phyloP scores from a whole-genome alignment of 2,797 vertebrate genomes.

The Intellagama lesueurii region DNA sequence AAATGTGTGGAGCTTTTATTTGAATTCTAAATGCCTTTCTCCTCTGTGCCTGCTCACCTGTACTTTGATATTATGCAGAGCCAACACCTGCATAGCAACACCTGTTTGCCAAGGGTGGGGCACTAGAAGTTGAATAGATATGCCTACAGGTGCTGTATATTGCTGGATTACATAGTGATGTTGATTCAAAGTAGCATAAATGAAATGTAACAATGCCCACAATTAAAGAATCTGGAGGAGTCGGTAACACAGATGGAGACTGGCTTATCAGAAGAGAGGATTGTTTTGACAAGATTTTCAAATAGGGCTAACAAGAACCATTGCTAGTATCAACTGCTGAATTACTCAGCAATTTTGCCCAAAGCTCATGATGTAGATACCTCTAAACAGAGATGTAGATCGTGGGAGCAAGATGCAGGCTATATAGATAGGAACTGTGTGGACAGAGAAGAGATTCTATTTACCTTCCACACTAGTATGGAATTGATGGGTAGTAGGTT shows the following conservation, averaged over 20 bases:
- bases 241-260: neutral
- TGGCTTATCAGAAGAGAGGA: neutral
- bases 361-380: neutral
- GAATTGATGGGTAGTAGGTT: neutral
- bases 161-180: slow-evolving; percentile 41
- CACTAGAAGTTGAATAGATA: slow-evolving; percentile 51
- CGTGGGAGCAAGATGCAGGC: neutral
- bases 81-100: slow-evolving; percentile 68
- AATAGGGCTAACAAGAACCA: neutral
- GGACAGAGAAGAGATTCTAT: too few species aligned
- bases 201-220: neutral
- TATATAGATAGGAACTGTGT: neutral
- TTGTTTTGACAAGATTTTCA: neutral
- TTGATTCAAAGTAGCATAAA: slow-evolving; percentile 42
- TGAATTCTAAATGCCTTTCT: slow-evolving; percentile 42
- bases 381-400: neutral
- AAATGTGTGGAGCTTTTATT: slow-evolving; percentile 44
- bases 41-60: slow-evolving; percentile 28
- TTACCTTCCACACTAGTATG: neutral
- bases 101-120: slow-evolving; percentile 80
- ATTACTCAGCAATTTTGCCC: neutral
- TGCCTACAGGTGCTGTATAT: slow-evolving; percentile 62
- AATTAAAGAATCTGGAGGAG: neutral
- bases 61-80: slow-evolving; percentile 48
- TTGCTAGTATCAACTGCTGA: neutral